Percentiles rank a stretch among this genome's conserved stretches.
Conservation (phyloP, 2,797 vertebrate species). For the Leptatherina wallacei region DNA sequence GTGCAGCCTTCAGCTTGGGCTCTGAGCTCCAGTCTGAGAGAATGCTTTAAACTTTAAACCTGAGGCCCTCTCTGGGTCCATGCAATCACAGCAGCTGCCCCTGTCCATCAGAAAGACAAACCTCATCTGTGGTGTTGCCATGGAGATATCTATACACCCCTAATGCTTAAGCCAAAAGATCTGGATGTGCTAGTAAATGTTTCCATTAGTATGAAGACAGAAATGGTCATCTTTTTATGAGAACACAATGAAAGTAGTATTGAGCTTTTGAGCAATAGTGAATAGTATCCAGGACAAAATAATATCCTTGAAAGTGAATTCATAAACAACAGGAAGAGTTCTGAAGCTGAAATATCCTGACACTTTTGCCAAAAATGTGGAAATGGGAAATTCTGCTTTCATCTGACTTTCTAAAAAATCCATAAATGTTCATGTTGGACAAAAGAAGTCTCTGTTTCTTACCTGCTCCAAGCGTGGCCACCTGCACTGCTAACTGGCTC, state of each 20-base stretch:
- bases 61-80: slow-evolving; percentile 33
- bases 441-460: slow-evolving; percentile 63
- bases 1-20: slow-evolving; percentile 57
- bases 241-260: slow-evolving; percentile 11
- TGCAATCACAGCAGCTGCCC: slow-evolving; percentile 64
- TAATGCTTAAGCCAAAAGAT: slow-evolving; percentile 22
- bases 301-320: slow-evolving; percentile 30
- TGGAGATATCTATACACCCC: slow-evolving; percentile 47
- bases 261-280: slow-evolving; percentile 1
- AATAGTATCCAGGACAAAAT: slow-evolving; percentile 25
- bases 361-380: slow-evolving; percentile 46
- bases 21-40: slow-evolving; percentile 66
- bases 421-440: slow-evolving; percentile 44
- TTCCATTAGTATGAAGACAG: slow-evolving; percentile 24
- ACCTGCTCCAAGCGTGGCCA: slow-evolving; percentile 35
- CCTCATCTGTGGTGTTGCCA: slow-evolving; percentile 38
- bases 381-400: slow-evolving; percentile 50
- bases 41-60: slow-evolving; percentile 77
- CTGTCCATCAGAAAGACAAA: slow-evolving; percentile 58
- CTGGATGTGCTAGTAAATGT: slow-evolving; percentile 11
- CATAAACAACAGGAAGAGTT: slow-evolving; percentile 42
- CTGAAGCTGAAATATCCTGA: slow-evolving; percentile 31
- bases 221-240: slow-evolving; percentile 10
- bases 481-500: slow-evolving; percentile 53
- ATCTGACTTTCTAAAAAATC: slow-evolving; percentile 45